These are phyloP conservation scores for Anaspis maculata DNA, from an alignment of 2,888 invertebrate species.

Conservation along the genomic window DNA sequence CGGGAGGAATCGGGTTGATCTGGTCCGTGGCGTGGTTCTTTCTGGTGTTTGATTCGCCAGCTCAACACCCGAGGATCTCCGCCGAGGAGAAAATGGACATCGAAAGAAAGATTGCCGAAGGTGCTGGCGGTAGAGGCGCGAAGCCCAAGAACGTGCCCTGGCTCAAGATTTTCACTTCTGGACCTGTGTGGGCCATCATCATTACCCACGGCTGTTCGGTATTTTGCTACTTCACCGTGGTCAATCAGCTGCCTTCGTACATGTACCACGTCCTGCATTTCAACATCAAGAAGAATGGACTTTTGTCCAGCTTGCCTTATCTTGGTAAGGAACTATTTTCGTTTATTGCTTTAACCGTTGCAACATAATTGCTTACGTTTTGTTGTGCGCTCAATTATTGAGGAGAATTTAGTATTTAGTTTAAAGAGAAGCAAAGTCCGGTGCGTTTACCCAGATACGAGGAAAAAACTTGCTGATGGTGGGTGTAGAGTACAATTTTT, in stretches of 20 bases:
- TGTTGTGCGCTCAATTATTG: too few species aligned
- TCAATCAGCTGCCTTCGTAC: constrained; percentile 80
- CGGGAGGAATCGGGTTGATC: constrained; percentile 63
- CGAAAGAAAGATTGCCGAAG: constrained; percentile 56
- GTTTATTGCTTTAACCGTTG: too few species aligned
- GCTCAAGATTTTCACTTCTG: constrained; percentile 57
- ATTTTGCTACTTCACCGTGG: constrained; percentile 81
- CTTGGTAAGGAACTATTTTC: constrained; percentile 46
- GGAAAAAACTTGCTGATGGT: too few species aligned
- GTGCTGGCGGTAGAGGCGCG: constrained; percentile 25
- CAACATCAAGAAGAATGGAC: constrained; percentile 77
- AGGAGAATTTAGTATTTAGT: too few species aligned
- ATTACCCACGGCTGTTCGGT: constrained; percentile 76
- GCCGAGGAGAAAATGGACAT: constrained; percentile 58
- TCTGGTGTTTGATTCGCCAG: constrained; percentile 72
- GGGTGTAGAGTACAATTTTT: too few species aligned
- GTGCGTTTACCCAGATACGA: too few species aligned
- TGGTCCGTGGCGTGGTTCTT: constrained; percentile 82
- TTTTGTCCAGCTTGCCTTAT: constrained; percentile 78
- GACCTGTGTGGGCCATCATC: constrained; percentile 80
- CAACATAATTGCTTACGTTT: not conserved
- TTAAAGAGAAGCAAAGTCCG: too few species aligned
- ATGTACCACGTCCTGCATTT: constrained; percentile 72
- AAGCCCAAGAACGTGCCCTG: constrained; percentile 61
- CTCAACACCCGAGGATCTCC: constrained; percentile 72